phyloP scores from a whole-genome alignment of 1,140 invertebrate genomes.

The Drosophila nasuta region DNA sequence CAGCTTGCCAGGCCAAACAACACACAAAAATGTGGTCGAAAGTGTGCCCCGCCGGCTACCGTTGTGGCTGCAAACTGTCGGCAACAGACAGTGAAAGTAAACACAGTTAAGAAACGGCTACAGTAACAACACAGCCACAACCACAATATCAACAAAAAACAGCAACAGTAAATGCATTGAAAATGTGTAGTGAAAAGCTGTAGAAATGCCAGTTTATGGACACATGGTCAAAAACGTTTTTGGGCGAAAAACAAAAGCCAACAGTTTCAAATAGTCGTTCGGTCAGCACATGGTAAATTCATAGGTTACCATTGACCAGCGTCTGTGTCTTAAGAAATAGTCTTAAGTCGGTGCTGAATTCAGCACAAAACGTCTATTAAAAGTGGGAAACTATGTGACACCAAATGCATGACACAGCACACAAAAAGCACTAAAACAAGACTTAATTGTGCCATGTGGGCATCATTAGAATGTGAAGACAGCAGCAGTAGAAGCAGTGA shows the following conservation, averaged over 20 bases:
- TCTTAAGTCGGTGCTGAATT: conserved; percentile 18
- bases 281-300: conserved; percentile 45
- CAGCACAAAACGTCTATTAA: conserved; percentile 49
- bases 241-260: neutral
- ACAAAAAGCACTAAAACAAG: conserved; percentile 10
- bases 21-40: conserved; percentile 60
- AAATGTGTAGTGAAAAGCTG: conserved; percentile 68
- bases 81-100: conserved; percentile 76
- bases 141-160: conserved; percentile 38
- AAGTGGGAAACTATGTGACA: conserved; percentile 60
- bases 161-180: conserved; percentile 46
- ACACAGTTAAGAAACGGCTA: conserved; percentile 68
- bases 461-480: conserved; percentile 50
- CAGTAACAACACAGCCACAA: conserved; percentile 22
- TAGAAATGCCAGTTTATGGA: conserved; percentile 61
- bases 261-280: conserved; percentile 35
- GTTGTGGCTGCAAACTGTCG: conserved; percentile 53
- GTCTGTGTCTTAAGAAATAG: conserved; percentile 32
- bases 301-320: conserved; percentile 56
- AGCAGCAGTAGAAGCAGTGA: neutral
- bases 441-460: conserved; percentile 44
- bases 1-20: conserved; percentile 37
- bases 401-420: conserved; percentile 24
- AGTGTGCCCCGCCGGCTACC: conserved; percentile 67
- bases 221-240: conserved; percentile 53